Base-by-base conservation (phyloP, 1,140 invertebrate genomes). In the Drosophila pandora region DNA sequence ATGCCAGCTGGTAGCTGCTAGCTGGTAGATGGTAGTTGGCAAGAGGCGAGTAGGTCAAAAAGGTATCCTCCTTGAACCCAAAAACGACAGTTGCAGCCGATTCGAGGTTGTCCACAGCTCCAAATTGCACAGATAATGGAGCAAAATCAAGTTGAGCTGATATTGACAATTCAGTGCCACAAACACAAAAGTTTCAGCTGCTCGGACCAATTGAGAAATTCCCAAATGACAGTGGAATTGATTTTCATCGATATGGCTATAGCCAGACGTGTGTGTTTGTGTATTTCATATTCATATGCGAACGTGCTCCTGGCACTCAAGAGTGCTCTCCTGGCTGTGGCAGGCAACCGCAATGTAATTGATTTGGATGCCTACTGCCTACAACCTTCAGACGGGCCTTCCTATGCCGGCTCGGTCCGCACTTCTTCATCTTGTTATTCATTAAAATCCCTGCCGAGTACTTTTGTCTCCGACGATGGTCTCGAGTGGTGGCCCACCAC, bases 401-500 rank as follows among this genome's bases (percentile, higher is more conserved):
- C 39, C n/a, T 7, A 32, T 32, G 32, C 32, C 32, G 25, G 39
- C 48, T 48, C 13, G 34, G 49, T 28, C 52, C 30, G 65, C 23
- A 45, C 61, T 32, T 45, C 56, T 49, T 32, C 53, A 41, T 64
- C 71, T 69, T 79, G 59, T 76, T 76, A 84, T 84, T 84, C 72
- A 84, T 80, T 85, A 85, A 74, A 85, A 79, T 84, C 81, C 63
- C 65, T 62, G 63, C 43, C 63, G 57, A 85, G 58, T 58, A 68
- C 62, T 49, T 82, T 77, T 81, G 70, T 70, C 59, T 61, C 54
- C 48, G 43, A 56, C 67, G 53, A 48, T 39, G 70, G 71, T 74
- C 71, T 74, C 71, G 50, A 74, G 71, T 74, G 70, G 12, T 32
- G 37, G 34, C 25, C n/a, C 37, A 54, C 50, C 30, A 43, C 37